A percentile compares a stretch with the other conserved stretches of the same genome.
These are phyloP conservation scores for Silurus asotus DNA, from an alignment of 2,113 vertebrate species.

Conservation along the genomic window DNA sequence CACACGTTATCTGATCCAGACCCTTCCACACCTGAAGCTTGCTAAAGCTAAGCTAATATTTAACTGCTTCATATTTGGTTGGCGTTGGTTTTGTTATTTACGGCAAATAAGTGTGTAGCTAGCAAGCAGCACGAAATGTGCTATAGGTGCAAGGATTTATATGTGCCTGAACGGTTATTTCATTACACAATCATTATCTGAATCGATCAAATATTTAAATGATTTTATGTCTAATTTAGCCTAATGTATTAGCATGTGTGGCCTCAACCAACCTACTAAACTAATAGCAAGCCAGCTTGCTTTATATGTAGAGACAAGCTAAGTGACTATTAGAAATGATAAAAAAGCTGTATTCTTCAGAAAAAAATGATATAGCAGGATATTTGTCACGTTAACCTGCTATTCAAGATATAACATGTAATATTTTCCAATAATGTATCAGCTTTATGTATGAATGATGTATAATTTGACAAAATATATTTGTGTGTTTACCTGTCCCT, in stretches of 20 bases:
- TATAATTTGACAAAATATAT: background rate
- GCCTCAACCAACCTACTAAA: background rate
- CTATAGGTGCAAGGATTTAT: no score
- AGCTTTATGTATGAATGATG: no score
- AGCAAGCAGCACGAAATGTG: background rate
- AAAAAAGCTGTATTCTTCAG: background rate
- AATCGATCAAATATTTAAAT: background rate
- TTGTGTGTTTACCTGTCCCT: background rate
- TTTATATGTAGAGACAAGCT: background rate
- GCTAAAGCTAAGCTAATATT: slow-evolving; percentile 23
- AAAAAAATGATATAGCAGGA: background rate
- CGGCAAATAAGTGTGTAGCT: background rate
- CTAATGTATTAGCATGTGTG: background rate
- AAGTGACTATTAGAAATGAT: background rate
- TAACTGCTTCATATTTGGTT: background rate
- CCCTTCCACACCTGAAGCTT: background rate
- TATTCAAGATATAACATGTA: background rate
- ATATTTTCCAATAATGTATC: background rate
- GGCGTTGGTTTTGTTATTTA: background rate
- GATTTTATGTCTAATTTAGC: background rate
- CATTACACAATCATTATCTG: background rate
- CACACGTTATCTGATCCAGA: background rate
- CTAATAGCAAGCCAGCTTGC: background rate
- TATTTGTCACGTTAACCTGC: background rate
- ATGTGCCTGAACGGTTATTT: background rate